Evolutionary conservation across 2,797 vertebrate genomes (phyloP).

Genomic region (Gadopsis bispinosus): DNA sequence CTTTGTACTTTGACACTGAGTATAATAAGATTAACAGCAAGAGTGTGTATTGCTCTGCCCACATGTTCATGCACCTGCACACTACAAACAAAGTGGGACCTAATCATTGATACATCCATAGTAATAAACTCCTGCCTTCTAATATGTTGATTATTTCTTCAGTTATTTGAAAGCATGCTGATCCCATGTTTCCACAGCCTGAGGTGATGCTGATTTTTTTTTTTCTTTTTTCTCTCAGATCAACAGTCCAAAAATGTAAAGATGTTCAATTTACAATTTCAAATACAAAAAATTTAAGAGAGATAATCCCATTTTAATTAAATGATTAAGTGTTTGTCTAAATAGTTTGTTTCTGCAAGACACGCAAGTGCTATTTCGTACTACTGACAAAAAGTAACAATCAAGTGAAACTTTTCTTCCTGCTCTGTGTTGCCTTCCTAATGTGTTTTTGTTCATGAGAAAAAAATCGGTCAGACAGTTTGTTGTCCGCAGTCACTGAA

Average conservation of each 20-base stretch:
- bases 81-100: not conserved
- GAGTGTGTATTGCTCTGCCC: not conserved
- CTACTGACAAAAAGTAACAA: not conserved
- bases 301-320: not conserved
- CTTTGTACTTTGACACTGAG: not conserved
- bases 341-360: not conserved
- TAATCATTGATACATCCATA: not conserved
- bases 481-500: conserved; percentile 22
- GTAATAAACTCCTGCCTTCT: not conserved
- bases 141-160: not conserved
- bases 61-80: not conserved
- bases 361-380: not conserved
- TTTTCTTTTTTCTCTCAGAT: not conserved
- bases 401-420: conserved; percentile 9
- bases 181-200: too few species aligned
- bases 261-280: not conserved
- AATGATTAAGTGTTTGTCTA: not conserved
- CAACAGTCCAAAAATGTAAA: not conserved
- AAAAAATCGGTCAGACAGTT: not conserved
- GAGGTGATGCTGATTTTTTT: not conserved
- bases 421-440: conserved; percentile 1
- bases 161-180: not conserved
- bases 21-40: not conserved
- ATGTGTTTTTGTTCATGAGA: conserved; percentile 28
- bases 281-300: not conserved